Percentiles rank a stretch among this genome's conserved stretches.
Conservation (phyloP, 2,113 vertebrate species). For the Hypomesus transpacificus region DNA sequence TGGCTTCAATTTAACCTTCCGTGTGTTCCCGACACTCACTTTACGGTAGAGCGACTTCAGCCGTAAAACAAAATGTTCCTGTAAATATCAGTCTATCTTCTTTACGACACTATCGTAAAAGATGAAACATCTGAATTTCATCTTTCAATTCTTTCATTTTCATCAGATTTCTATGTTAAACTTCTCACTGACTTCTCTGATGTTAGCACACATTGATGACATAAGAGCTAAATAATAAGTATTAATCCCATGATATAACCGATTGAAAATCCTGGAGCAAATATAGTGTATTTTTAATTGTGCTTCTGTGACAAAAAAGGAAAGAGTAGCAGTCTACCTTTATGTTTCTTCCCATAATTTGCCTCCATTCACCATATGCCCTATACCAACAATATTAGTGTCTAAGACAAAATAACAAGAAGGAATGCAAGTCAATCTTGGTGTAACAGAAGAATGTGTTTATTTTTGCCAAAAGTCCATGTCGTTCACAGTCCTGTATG, state of each 20-base stretch:
- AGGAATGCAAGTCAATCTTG: slow-evolving; percentile 25
- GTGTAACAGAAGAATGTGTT: slow-evolving; percentile 65
- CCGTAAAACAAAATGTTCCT: slow-evolving; percentile 26
- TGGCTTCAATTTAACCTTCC: slow-evolving; percentile 68
- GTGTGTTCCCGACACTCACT: slow-evolving; percentile 23
- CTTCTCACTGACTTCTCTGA: too few species aligned
- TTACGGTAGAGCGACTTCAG: slow-evolving; percentile 42
- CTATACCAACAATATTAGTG: neutral
- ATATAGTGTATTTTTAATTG: too few species aligned
- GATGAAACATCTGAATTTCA: too few species aligned
- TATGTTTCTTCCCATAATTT: neutral
- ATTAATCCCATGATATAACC: too few species aligned
- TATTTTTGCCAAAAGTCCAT: slow-evolving; percentile 59
- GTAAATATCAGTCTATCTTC: neutral
- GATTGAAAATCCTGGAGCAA: too few species aligned
- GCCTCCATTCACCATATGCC: neutral
- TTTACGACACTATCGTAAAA: slow-evolving; percentile 33
- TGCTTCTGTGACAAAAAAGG: too few species aligned
- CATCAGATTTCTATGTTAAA: too few species aligned
- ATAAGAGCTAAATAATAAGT: too few species aligned
- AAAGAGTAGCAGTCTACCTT: too few species aligned
- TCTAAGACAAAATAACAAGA: neutral
- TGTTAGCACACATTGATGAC: too few species aligned
- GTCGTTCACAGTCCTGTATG: slow-evolving; percentile 56
- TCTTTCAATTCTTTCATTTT: too few species aligned